Base-by-base conservation (phyloP, 2,888 invertebrate genomes). In the Apoderus coryli region DNA sequence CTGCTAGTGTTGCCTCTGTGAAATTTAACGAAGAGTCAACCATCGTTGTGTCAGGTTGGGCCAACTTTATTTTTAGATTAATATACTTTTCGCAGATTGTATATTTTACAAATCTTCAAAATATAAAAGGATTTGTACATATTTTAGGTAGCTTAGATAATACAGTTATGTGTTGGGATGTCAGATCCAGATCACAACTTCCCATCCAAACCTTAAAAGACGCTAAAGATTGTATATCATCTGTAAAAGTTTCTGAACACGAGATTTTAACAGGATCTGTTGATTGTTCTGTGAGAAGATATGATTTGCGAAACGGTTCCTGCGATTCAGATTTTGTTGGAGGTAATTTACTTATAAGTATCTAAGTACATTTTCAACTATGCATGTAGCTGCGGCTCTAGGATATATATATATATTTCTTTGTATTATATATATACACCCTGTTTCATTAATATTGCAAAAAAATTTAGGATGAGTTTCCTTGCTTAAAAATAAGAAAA, bases 11-110 rank as follows among this genome's bases (percentile, higher is more conserved):
- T 0, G 89, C 80, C 24, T 76, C 82, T 46, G 75, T 92, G 4
- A 69, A 65, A 71, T 95, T 82, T 54, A 98, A 96, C 54, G 96
- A 98, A 59, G 92, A 96, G 51, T 90, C 93, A 0, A 76, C 85
- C 2, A 70, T 93, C 50, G 80, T 84, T 0, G 61, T 96, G 14
- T 93, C 96, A 19, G n/a, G n/a, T n/a, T n/a, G n/a, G n/a, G n/a
- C n/a, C n/a, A n/a, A n/a, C n/a, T 5, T 26, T 4, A 14, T 13
- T 11, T 9, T 10, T n/a, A n/a, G n/a, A n/a, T n/a, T n/a, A n/a
- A n/a, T n/a, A n/a, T n/a, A n/a, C n/a, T n/a, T n/a, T n/a, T n/a
- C n/a, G n/a, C n/a, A n/a, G n/a, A n/a, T n/a, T n/a, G n/a, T n/a
- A n/a, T n/a, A n/a, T n/a, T n/a, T n/a, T n/a, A n/a, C n/a, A n/a